Evolutionary conservation across 2,888 invertebrate species (phyloP), one percentile per base, ranked within the genome.

Genomic region (Chymomyza procnemis): DNA sequence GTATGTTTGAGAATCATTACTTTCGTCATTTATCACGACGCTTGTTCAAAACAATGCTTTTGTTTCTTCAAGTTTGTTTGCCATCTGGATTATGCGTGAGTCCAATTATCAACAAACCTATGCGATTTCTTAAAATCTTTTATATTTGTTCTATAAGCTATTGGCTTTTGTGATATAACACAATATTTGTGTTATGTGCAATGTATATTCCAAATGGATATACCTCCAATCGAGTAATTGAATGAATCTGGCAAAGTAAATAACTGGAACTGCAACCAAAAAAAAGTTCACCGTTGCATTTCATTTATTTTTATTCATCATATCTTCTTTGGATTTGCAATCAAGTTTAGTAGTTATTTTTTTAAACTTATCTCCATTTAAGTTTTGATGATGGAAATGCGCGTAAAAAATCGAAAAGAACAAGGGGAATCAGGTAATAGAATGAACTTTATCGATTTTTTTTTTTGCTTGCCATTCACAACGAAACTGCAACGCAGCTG

Each of bases 151-250:
- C 48, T 22, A 18, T 61, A 30, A 14, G 8, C 46, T 4, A 72
- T 48, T 4, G 66, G 66, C 21, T 78, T 80, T 18, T 78, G 75
- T 8, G 80, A 67, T 4, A 68, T 57, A n/a, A 78, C 64, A 21
- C 80, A 78, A 5, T 78, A n/a, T n/a, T n/a, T n/a, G n/a, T n/a
- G n/a, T n/a, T n/a, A n/a, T n/a, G n/a, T n/a, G n/a, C n/a, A n/a
- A n/a, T 26, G 26, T 26, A 26, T 5, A 34, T 34, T 30, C 30
- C 6, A 30, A 4, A 9, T 9, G 34, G 12, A 34, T 1, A 16
- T 62, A 77, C 80, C 78, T 71, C 26, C 4, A 80, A 22, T 18
- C 78, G 66, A 2, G 66, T 80, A 1, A 71, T 57, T 22, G 66
- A 80, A 16, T 52, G 54, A 22, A 77, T 68, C 61, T 77, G 71